phyloP scores from a whole-genome alignment of 2,888 invertebrate species.

The Mesochorus sp. region DNA sequence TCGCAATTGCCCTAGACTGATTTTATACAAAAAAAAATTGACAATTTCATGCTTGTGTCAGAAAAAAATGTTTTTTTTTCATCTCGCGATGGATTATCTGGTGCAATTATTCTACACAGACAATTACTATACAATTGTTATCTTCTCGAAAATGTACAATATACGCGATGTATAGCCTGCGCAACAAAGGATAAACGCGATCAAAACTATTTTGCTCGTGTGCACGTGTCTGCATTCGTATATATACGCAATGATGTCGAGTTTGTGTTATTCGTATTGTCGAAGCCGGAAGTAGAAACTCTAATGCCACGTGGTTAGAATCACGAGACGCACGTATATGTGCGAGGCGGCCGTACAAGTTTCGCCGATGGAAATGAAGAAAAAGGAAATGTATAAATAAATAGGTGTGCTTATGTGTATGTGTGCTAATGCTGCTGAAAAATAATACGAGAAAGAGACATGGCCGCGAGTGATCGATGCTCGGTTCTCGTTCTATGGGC shows the following conservation, averaged over 20 bases:
- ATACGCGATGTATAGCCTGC: too few species aligned
- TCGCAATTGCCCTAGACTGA: too few species aligned
- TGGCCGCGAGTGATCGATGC: slow-evolving; percentile 58
- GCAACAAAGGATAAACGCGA: too few species aligned
- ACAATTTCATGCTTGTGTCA: too few species aligned
- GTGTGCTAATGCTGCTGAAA: background rate
- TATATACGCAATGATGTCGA: slow-evolving; percentile 3
- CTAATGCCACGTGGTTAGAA: slow-evolving; percentile 55
- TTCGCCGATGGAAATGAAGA: slow-evolving; percentile 42
- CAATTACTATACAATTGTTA: too few species aligned
- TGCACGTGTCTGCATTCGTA: slow-evolving; percentile 47
- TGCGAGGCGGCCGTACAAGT: slow-evolving; percentile 20
- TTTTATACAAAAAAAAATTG: too few species aligned
- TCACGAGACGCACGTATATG: slow-evolving; percentile 4
- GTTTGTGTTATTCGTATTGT: slow-evolving; percentile 45
- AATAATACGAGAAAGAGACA: slow-evolving; percentile 33
- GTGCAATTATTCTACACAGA: too few species aligned
- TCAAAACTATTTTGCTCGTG: slow-evolving; percentile 29
- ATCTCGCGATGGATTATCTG: too few species aligned
- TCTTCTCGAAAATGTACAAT: too few species aligned
- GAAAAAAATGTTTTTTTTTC: too few species aligned
- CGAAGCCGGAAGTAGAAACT: slow-evolving; percentile 55
- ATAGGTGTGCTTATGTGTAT: background rate
- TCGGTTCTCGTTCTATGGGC: slow-evolving; percentile 60
- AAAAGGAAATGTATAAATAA: slow-evolving; percentile 47